A percentile compares a stretch with the other conserved stretches of the same genome.
phyloP scores from a whole-genome alignment of 2,888 invertebrate genomes.

The Phalangium opilio region DNA sequence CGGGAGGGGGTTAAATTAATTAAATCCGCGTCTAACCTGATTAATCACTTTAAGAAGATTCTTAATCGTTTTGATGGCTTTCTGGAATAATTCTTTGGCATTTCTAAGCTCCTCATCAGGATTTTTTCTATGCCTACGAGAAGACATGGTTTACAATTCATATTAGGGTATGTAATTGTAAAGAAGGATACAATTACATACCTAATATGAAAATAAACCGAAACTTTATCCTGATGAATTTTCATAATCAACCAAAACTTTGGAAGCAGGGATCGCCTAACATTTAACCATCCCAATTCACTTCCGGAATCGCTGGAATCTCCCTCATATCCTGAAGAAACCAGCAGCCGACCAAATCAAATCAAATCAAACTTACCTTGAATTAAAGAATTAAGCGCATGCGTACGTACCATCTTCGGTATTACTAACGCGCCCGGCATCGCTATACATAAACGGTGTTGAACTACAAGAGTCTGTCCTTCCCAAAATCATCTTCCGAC shows the following conservation, averaged over 20 bases:
- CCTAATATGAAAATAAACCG: slow-evolving; percentile 53
- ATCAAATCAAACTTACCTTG: too few relatives aligned
- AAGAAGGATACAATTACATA: too few relatives aligned
- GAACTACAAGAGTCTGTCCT: slow-evolving; percentile 4
- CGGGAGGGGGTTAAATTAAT: not conserved
- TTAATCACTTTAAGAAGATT: slow-evolving; percentile 48
- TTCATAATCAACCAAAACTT: slow-evolving; percentile 55
- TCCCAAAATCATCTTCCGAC: not conserved
- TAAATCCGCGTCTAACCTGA: slow-evolving; percentile 25
- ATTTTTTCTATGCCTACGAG: slow-evolving; percentile 24
- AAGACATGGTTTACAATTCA: too few relatives aligned
- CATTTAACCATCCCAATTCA: slow-evolving; percentile 40
- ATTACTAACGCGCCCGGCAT: slow-evolving; percentile 21
- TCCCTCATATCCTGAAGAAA: slow-evolving; percentile 41
- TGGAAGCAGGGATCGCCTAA: slow-evolving; percentile 40
- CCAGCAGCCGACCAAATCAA: too few relatives aligned
- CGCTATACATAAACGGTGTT: slow-evolving; percentile 24
- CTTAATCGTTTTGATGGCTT: slow-evolving; percentile 40
- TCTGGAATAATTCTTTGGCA: slow-evolving; percentile 25
- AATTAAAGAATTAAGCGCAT: too few relatives aligned
- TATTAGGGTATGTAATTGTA: too few relatives aligned
- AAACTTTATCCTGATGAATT: slow-evolving; percentile 41
- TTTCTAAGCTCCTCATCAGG: slow-evolving; percentile 24
- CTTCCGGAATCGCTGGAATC: slow-evolving; percentile 46
- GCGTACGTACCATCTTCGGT: slow-evolving; percentile 29